A percentile compares a stretch with the other conserved stretches of the same genome.
These are phyloP conservation scores for Hirtodrosophila confusa DNA, from an alignment of 2,888 invertebrate genomes.

Conservation along the genomic window DNA sequence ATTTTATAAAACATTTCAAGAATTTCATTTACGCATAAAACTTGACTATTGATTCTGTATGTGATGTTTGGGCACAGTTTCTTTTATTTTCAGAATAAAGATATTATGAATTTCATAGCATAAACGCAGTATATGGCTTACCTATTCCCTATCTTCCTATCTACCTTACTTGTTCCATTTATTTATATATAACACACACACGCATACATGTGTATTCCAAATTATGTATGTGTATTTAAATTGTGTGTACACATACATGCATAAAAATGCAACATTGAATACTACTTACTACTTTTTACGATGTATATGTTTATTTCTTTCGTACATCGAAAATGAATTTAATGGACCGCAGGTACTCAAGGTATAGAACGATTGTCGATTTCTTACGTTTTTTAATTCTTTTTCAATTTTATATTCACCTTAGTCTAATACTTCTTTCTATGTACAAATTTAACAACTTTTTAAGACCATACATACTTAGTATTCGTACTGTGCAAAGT, in stretches of 20 bases:
- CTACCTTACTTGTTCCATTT: no score
- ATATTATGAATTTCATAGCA: no score
- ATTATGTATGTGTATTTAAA: neutral
- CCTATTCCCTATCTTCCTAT: no score
- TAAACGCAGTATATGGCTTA: no score
- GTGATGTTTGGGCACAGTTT: no score
- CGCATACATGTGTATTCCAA: no score
- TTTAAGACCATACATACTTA: slow-evolving; percentile 2
- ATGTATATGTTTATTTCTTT: slow-evolving; percentile 51
- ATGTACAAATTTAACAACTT: slow-evolving; percentile 24
- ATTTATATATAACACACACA: no score
- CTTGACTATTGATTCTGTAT: no score
- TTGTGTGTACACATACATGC: neutral
- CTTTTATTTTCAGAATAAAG: no score
- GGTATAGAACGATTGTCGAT: slow-evolving; percentile 71
- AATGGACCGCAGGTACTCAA: slow-evolving; percentile 84
- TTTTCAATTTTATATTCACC: slow-evolving; percentile 21
- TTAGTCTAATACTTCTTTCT: slow-evolving; percentile 13
- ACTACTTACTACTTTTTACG: slow-evolving; percentile 17
- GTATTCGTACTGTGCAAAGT: slow-evolving; percentile 10
- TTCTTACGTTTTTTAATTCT: slow-evolving; percentile 24
- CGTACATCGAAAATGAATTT: slow-evolving; percentile 49
- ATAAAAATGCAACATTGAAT: slow-evolving; percentile 1
- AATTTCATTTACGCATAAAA: no score
- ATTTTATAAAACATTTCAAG: no score